Evolutionary conservation across 2,888 invertebrate species (phyloP), one percentile per base, ranked within the genome.

Genomic region (Choristoneura rosaceana): DNA sequence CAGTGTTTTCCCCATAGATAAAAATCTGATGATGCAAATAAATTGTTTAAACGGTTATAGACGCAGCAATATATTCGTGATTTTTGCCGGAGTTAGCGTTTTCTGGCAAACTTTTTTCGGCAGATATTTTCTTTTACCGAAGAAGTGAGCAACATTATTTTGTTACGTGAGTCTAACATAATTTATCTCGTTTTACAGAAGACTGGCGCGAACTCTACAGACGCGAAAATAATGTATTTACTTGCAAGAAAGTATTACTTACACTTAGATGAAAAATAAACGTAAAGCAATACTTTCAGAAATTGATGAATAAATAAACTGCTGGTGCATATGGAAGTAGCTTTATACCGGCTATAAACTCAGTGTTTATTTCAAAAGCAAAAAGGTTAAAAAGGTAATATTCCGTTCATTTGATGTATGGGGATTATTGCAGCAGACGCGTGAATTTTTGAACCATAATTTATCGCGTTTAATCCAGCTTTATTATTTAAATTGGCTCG

Each of bases 11-110:
- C 41, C 17, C n/a, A 9, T 61, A 67, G 71, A 67, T 38, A 41
- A 33, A n/a, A 55, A 45, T 70, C 50, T 10, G 47, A 64, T n/a
- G 47, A 41, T 17, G 50, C 43, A 66, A 66, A 62, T 62, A 52
- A 62, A 64, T 71, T 45, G n/a, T 64, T 47, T 68, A 47, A 64
- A 64, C 60, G 43, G 64, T 64, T 73, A 73, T 64, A 60, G 59
- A 68, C 55, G 67, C 59, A 41, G 62, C 38, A 52, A 68, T 10
- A 12, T 15, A 64, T 69, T 60, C 47, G 50, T 33, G 47, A 63
- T 64, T 64, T 70, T 41, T 25, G 47, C 45, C 7, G 15, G 14
- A 52, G 50, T 38, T 58, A 47, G 47, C 63, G 58, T 17, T 47
- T 62, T 58, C 63, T 64, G 8, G 4, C 41, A 41, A 71, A 73